phyloP scores from a whole-genome alignment of 2,797 vertebrate species.

The Myripristis murdjan region DNA sequence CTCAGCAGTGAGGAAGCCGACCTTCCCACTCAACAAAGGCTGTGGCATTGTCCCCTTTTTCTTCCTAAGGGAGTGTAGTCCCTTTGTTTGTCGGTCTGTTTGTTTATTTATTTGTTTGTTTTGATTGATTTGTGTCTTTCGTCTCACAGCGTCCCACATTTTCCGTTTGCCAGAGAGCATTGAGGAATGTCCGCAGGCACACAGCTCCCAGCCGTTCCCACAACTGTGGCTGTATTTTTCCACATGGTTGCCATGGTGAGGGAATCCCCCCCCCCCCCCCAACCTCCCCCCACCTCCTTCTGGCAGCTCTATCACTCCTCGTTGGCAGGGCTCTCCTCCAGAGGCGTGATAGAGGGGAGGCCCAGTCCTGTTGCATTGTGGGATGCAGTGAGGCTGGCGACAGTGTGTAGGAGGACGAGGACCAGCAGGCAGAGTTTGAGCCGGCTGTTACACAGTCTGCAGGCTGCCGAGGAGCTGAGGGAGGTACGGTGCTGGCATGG shows the following conservation, averaged over 20 bases:
- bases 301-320: constrained; percentile 90
- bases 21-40: constrained; percentile 93
- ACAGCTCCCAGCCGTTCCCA: constrained; percentile 72
- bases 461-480: constrained; percentile 93
- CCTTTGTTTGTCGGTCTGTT: constrained; percentile 79
- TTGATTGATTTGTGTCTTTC: constrained; percentile 84
- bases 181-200: constrained; percentile 75
- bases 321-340: constrained; percentile 93
- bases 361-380: constrained; percentile 93
- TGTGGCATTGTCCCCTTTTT: constrained; percentile 88
- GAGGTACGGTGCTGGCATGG: constrained; percentile 93
- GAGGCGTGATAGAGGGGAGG: constrained; percentile 89
- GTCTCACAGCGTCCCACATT: constrained; percentile 67
- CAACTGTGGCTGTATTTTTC: constrained; percentile 79
- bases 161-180: constrained; percentile 72
- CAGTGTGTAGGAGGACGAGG: constrained; percentile 96
- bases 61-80: constrained; percentile 76
- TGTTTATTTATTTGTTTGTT: constrained; percentile 83
- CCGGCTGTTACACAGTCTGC: constrained; percentile 96
- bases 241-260: constrained; percentile 79
- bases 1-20: constrained; percentile 89
- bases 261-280: constrained; percentile 69
- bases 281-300: constrained; percentile 23
- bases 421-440: constrained; percentile 98
- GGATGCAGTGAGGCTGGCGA: constrained; percentile 95